A percentile compares a stretch with the other conserved stretches of the same genome.
These are phyloP conservation scores for Oryzias sinensis DNA, from an alignment of 2,797 vertebrate genomes.

Conservation along the genomic window DNA sequence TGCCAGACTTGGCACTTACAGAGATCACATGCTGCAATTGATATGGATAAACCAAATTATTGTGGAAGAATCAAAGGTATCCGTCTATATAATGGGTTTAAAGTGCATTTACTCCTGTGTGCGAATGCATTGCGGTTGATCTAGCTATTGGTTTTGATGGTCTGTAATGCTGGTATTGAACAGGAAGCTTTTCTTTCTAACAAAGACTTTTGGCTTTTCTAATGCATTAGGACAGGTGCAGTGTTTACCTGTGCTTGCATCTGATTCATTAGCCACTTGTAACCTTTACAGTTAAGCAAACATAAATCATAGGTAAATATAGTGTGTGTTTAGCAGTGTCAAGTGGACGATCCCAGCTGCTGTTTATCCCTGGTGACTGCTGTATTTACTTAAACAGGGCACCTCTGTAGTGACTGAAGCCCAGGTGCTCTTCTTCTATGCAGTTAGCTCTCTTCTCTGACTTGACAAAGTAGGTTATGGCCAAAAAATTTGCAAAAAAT, in stretches of 20 bases:
- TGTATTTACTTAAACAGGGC: constrained; percentile 88
- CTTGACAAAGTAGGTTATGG: constrained; percentile 72
- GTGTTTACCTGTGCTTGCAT: constrained; percentile 56
- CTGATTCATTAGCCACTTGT: constrained; percentile 56
- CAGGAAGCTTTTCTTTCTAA: constrained; percentile 31
- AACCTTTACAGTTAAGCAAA: constrained; percentile 60
- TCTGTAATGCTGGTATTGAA: constrained; percentile 22
- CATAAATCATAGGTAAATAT: constrained; percentile 35
- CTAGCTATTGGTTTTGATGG: constrained; percentile 20
- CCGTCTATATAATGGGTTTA: constrained; percentile 25
- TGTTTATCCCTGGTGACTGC: constrained; percentile 82
- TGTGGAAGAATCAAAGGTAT: constrained; percentile 21
- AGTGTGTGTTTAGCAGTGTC: constrained; percentile 25
- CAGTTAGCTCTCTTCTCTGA: constrained; percentile 38
- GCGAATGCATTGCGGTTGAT: constrained; percentile 36
- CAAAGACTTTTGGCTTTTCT: constrained; percentile 29
- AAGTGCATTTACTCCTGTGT: constrained; percentile 37
- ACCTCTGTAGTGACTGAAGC: constrained; percentile 51
- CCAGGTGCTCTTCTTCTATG: constrained; percentile 26
- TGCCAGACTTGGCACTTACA: constrained; percentile 13
- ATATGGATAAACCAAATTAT: constrained; percentile 25
- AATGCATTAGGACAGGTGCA: constrained; percentile 51
- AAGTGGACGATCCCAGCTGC: constrained; percentile 76
- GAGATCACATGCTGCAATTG: constrained; percentile 28
- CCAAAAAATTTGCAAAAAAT: constrained; percentile 62